Base-by-base conservation (phyloP, 2,888 invertebrate genomes). In the Melieria omissa region DNA sequence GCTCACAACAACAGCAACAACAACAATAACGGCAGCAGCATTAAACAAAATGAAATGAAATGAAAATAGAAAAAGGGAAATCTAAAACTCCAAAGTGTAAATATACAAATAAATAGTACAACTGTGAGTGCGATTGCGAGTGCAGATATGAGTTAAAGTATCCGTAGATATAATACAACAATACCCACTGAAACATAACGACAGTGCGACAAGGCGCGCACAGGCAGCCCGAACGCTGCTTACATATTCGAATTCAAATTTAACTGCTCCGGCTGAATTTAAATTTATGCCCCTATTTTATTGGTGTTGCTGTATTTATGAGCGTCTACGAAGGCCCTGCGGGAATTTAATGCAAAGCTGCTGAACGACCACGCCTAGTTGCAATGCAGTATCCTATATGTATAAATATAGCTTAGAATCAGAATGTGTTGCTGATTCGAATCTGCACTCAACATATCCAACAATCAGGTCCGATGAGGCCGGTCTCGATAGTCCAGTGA, bases 231-330 rank as follows among this genome's bases (percentile, higher is more conserved):
- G n/a, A 29, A 29, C 3, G 29, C 29, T 29, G 29, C 29, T 29
- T 29, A 49, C n/a, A 49, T 49, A 12, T 49, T 49, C 10, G n/a
- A 49, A 49, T 49, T 49, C 52, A 49, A 49, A 49, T 49, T 49
- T 49, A 49, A 49, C 52, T 49, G 52, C n/a, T 49, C n/a, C n/a
- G 10, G 52, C n/a, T 12, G 52, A 49, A 49, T 49, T 49, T 49
- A n/a, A 49, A 49, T 49, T 49, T 49, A 10, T 49, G 10, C 2
- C 2, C 10, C n/a, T 49, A 12, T 12, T 49, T 10, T 49, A 49
- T 49, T 49, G 10, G 52, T 49, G 10, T 49, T 12, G 10, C n/a
- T 12, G 52, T 49, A 49, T 49, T n/a, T 49, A n/a, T 49, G 52
- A 12, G 52, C n/a, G 29, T 29, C 29, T 29, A 29, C 29, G 29